Conservation (phyloP, 1,140 invertebrate species). For the Leptinotarsa texana region DNA sequence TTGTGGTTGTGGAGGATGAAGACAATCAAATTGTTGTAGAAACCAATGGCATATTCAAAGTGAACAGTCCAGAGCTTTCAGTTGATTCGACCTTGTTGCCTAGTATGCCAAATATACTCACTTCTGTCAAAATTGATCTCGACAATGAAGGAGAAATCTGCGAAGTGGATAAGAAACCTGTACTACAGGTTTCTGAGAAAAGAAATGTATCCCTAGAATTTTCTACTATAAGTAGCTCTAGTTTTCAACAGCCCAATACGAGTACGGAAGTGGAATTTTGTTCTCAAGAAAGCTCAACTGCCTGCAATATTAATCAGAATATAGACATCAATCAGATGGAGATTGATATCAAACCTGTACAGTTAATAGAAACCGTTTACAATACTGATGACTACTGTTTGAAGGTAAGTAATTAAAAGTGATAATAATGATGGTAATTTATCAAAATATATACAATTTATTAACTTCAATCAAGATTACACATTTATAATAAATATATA, state of each 20-base stretch:
- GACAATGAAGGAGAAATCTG: not conserved
- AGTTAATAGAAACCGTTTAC: too few species aligned
- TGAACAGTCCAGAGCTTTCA: not conserved
- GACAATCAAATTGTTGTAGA: not conserved
- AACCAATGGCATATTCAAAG: not conserved
- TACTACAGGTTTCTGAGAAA: not conserved
- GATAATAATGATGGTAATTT: too few species aligned
- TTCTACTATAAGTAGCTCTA: slow-evolving; percentile 22
- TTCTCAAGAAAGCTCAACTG: slow-evolving; percentile 16
- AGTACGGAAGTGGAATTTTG: slow-evolving; percentile 37
- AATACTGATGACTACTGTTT: too few species aligned
- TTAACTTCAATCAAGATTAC: too few species aligned
- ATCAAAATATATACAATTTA: too few species aligned
- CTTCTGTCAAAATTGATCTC: slow-evolving; percentile 24
- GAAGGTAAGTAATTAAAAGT: too few species aligned
- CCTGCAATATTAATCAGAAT: slow-evolving; percentile 2
- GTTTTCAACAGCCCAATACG: slow-evolving; percentile 33
- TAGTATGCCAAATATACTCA: slow-evolving; percentile 31
- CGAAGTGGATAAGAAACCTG: not conserved
- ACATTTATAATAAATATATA: too few species aligned
- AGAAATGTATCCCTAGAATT: not conserved
- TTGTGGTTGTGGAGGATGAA: too few species aligned
- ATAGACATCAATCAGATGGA: not conserved
- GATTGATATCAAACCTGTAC: not conserved
- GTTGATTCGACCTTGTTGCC: slow-evolving; percentile 27